These are phyloP conservation scores for Sinocyclocheilus rhinocerous DNA, from an alignment of 2,113 vertebrate species.

Conservation along the genomic window DNA sequence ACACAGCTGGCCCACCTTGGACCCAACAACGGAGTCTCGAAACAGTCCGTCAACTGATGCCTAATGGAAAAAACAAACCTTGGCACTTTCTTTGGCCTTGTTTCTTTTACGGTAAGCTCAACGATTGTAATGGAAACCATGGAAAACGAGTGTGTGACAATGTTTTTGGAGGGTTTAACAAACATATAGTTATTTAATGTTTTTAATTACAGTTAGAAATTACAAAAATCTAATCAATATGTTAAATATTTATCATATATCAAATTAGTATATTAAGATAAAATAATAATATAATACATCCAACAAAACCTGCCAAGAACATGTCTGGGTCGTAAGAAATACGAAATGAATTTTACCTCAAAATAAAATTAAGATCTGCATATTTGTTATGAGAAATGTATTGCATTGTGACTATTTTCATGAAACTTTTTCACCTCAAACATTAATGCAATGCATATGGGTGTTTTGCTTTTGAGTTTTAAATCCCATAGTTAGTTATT, in stretches of 20 bases:
- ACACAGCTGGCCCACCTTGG: conserved; percentile 56
- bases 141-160: background rate
- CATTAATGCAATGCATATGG: no score
- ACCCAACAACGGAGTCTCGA: conserved; percentile 41
- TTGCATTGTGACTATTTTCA: no score
- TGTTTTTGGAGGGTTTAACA: background rate
- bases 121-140: background rate
- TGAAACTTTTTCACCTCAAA: no score
- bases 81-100: background rate
- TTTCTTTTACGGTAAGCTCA: conserved; percentile 1
- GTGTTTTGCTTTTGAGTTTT: no score
- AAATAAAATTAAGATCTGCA: background rate
- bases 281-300: background rate
- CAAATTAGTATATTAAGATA: no score
- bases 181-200: background rate
- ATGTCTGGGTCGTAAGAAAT: background rate
- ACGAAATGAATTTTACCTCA: no score
- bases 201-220: background rate
- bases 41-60: conserved; percentile 47
- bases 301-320: background rate
- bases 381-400: background rate
- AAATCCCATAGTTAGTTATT: background rate
- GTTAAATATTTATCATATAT: no score
- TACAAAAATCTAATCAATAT: background rate
- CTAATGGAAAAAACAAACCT: background rate